phyloP scores from a whole-genome alignment of 2,113 vertebrate species.

The Edolisoma coerulescens region DNA sequence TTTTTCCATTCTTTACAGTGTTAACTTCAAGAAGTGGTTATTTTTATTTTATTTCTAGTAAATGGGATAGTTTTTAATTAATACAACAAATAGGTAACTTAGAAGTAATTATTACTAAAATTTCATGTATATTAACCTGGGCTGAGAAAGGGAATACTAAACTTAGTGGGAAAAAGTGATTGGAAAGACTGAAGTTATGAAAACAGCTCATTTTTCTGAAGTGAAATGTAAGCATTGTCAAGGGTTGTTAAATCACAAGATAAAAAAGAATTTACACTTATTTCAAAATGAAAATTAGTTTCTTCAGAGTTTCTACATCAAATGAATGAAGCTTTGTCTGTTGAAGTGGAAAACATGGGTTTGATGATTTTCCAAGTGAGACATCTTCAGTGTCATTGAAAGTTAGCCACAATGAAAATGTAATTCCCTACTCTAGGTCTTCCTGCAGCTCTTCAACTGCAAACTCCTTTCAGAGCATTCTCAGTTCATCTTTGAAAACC shows the following conservation, averaged over 20 bases:
- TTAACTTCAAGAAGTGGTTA: neutral
- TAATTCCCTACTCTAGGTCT: slow-evolving; percentile 36
- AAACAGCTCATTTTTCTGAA: slow-evolving; percentile 37
- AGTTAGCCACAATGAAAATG: slow-evolving; percentile 52
- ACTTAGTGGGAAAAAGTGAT: neutral
- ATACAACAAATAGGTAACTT: neutral
- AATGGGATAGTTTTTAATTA: neutral
- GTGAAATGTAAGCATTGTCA: slow-evolving; percentile 34
- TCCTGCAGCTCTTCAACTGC: slow-evolving; percentile 22
- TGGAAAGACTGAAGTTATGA: neutral
- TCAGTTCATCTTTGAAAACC: slow-evolving; percentile 44
- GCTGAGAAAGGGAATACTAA: neutral
- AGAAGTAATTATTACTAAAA: neutral
- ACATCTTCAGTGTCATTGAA: slow-evolving; percentile 37
- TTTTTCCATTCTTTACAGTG: neutral
- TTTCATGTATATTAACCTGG: neutral
- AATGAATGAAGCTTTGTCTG: slow-evolving; percentile 36
- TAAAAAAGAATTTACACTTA: slow-evolving; percentile 60
- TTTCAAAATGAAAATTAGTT: slow-evolving; percentile 58
- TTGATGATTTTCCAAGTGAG: slow-evolving; percentile 47
- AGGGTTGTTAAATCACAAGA: slow-evolving; percentile 35
- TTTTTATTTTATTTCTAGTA: neutral
- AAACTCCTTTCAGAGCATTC: slow-evolving; percentile 26
- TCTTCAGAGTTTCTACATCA: slow-evolving; percentile 39
- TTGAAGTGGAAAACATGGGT: slow-evolving; percentile 29